phyloP scores from a whole-genome alignment of 2,797 vertebrate species.

The Pagetopsis macropterus region DNA sequence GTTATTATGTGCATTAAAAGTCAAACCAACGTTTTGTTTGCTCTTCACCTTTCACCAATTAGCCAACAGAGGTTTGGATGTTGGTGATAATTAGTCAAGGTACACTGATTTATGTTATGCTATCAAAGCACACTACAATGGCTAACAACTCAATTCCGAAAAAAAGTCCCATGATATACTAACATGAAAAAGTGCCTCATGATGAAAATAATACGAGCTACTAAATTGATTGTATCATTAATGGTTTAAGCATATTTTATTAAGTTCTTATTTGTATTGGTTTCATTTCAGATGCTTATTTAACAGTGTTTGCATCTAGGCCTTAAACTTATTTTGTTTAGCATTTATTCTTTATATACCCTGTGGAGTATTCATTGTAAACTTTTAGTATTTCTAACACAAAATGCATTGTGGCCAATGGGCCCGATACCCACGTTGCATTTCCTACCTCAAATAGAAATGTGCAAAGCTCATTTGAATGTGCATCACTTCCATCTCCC shows the following conservation, averaged over 20 bases:
- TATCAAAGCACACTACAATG: not conserved
- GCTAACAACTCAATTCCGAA: not conserved
- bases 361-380: slow-evolving; percentile 18
- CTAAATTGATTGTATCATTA: not conserved
- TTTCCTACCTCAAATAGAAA: not conserved
- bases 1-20: not conserved
- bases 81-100: not conserved
- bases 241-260: slow-evolving; percentile 18
- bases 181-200: slow-evolving; percentile 15
- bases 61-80: not conserved
- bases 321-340: not conserved
- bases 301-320: not conserved
- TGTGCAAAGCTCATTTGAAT: not conserved
- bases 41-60: not conserved
- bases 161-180: not conserved
- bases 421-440: not conserved
- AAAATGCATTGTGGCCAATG: not conserved
- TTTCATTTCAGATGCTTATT: slow-evolving; percentile 3
- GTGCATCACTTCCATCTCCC: not conserved
- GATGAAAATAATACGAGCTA: slow-evolving; percentile 28
- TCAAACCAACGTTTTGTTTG: not conserved
- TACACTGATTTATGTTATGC: not conserved
- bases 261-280: slow-evolving; percentile 8
- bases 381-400: not conserved
- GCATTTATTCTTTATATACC: not conserved